Conservation (phyloP, 1,140 invertebrate genomes). For the Drosophila navojoa region DNA sequence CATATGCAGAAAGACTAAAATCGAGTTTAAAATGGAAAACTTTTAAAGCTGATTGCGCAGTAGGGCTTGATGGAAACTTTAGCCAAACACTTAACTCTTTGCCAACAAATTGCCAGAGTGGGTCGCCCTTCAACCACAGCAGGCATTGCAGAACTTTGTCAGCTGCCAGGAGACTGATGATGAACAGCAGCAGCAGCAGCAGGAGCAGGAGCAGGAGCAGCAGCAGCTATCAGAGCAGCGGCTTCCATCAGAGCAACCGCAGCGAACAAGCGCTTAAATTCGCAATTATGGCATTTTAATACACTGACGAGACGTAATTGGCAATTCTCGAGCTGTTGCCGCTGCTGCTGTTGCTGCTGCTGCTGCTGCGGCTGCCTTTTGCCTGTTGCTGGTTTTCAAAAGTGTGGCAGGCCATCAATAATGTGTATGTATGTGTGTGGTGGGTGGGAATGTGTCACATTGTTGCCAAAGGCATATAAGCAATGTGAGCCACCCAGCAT, state of each 20-base stretch:
- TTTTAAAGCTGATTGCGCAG: constrained; percentile 51
- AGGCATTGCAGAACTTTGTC: constrained; percentile 43
- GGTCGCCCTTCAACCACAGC: constrained; percentile 16
- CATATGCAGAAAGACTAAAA: constrained; percentile 3
- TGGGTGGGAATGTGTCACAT: constrained; percentile 53
- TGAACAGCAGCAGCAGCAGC: constrained; percentile 32
- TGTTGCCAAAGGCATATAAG: constrained; percentile 63
- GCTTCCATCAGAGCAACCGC: constrained; percentile 26
- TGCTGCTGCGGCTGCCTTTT: not conserved
- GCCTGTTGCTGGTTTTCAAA: constrained; percentile 34
- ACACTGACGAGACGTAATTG: constrained; percentile 68
- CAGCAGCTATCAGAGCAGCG: constrained; percentile 12
- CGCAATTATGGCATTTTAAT: constrained; percentile 79
- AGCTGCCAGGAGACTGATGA: constrained; percentile 39
- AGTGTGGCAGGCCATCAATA: constrained; percentile 68
- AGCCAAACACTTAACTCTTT: constrained; percentile 47
- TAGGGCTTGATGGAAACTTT: constrained; percentile 35
- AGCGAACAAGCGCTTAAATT: constrained; percentile 58
- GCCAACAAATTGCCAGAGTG: constrained; percentile 2
- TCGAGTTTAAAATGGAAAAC: constrained; percentile 28
- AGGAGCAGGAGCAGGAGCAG: constrained; percentile 25
- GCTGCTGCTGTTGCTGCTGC: constrained; percentile 6
- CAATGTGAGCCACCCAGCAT: constrained; percentile 28
- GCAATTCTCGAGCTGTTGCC: constrained; percentile 44
- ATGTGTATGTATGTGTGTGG: constrained; percentile 25